Conservation (phyloP, 2,113 vertebrate genomes). For the Heterotis niloticus region DNA sequence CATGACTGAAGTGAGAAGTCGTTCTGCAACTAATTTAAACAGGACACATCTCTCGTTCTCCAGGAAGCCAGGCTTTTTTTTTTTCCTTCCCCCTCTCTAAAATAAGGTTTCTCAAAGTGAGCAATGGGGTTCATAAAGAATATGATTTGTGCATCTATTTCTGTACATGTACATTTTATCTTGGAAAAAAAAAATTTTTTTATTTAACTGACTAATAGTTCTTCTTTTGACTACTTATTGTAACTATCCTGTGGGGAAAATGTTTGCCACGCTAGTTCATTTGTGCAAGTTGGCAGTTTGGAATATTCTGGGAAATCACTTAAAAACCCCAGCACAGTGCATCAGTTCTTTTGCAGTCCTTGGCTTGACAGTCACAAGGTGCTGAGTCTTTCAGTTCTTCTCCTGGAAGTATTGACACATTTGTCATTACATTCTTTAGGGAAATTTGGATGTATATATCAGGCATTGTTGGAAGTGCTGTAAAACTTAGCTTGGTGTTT, state of each 20-base stretch:
- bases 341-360: neutral
- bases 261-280: neutral
- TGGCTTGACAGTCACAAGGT: neutral
- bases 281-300: neutral
- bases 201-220: neutral
- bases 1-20: no score
- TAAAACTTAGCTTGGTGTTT: constrained; percentile 1
- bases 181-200: neutral
- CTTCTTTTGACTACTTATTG: neutral
- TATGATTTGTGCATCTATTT: neutral
- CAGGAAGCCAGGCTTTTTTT: no score
- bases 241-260: neutral
- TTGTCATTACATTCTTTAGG: neutral
- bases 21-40: no score
- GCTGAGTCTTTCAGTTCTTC: neutral
- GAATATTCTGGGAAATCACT: neutral
- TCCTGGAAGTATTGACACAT: neutral
- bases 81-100: no score
- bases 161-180: neutral
- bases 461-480: neutral
- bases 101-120: no score
- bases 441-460: neutral
- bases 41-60: no score
- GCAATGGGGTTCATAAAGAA: no score
- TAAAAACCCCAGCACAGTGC: neutral